Percentiles rank a stretch among this genome's conserved stretches.
Evolutionary conservation across 2,888 invertebrate genomes (phyloP).

Genomic region (Ischnus inquisitorius): DNA sequence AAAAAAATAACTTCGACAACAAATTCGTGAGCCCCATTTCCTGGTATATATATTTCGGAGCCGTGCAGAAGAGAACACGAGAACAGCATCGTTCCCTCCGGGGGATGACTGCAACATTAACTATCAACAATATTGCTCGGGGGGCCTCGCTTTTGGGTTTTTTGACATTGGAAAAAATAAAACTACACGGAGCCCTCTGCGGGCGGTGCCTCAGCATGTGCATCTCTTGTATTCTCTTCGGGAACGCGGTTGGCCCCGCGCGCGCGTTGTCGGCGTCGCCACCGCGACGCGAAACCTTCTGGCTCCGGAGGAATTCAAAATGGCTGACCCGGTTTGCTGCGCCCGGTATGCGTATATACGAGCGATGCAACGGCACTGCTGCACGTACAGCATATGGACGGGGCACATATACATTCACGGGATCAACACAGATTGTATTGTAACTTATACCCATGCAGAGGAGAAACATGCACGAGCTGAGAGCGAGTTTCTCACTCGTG

Average conservation of each 20-base stretch:
- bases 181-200: conserved; percentile 62
- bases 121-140: conserved; percentile 83
- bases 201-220: conserved; percentile 48
- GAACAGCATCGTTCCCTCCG: conserved; percentile 34
- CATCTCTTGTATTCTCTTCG: conserved; percentile 31
- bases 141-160: conserved; percentile 70
- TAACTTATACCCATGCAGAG: conserved; percentile 20
- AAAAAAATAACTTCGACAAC: conserved; percentile 46
- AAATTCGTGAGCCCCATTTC: conserved; percentile 33
- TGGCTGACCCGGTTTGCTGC: conserved; percentile 78
- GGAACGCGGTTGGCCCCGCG: conserved; percentile 50
- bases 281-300: conserved; percentile 67
- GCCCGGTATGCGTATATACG: conserved; percentile 45
- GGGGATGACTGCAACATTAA: conserved; percentile 81
- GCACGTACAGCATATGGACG: conserved; percentile 9
- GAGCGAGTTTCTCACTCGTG: conserved; percentile 56
- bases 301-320: conserved; percentile 83
- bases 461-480: conserved; percentile 48
- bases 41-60: background rate
- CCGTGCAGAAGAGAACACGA: conserved; percentile 38
- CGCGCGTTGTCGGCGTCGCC: conserved; percentile 43
- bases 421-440: conserved; percentile 1
- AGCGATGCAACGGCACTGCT: conserved; percentile 17
- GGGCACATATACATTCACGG: background rate
- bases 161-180: conserved; percentile 81